These are phyloP conservation scores for Champsocephalus gunnari DNA, from an alignment of 2,797 vertebrate species.

Conservation along the genomic window DNA sequence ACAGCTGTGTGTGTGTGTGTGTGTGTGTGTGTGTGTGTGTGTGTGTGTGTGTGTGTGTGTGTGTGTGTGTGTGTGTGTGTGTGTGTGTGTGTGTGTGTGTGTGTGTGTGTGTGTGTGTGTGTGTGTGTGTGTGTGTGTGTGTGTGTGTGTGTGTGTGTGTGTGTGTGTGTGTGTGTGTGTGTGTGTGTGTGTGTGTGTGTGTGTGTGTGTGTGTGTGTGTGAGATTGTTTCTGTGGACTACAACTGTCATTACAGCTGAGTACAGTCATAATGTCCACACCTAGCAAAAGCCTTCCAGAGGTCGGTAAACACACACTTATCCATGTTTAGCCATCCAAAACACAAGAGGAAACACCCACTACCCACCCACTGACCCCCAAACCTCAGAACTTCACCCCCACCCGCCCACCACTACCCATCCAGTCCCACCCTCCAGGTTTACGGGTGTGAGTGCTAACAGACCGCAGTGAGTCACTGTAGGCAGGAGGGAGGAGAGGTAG, in stretches of 20 bases:
- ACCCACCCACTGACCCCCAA: conserved; percentile 57
- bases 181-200: too few relatives aligned
- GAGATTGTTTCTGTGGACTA: conserved; percentile 42
- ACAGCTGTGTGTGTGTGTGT: conserved; percentile 50
- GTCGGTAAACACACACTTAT: conserved; percentile 52
- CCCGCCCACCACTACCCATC: conserved; percentile 15
- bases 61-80: conserved; percentile 32
- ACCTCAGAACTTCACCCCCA: conserved; percentile 30
- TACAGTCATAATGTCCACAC: conserved; percentile 70
- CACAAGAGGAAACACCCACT: conserved; percentile 65
- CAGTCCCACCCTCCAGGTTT: conserved; percentile 48
- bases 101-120: conserved; percentile 7
- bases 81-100: conserved; percentile 26
- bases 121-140: conserved; percentile 35
- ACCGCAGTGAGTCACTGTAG: conserved; percentile 64
- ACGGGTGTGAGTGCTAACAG: conserved; percentile 45
- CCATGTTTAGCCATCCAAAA: conserved; percentile 49
- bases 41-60: conserved; percentile 25
- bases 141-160: too few relatives aligned
- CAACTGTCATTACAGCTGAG: conserved; percentile 65
- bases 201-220: conserved; percentile 2
- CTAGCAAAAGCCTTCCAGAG: conserved; percentile 70
- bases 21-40: conserved; percentile 9
- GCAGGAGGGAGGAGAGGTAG: conserved; percentile 50
- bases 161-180: too few relatives aligned